Base-by-base conservation (phyloP, 2,888 invertebrate genomes). In the Drosophila sordidapex region DNA sequence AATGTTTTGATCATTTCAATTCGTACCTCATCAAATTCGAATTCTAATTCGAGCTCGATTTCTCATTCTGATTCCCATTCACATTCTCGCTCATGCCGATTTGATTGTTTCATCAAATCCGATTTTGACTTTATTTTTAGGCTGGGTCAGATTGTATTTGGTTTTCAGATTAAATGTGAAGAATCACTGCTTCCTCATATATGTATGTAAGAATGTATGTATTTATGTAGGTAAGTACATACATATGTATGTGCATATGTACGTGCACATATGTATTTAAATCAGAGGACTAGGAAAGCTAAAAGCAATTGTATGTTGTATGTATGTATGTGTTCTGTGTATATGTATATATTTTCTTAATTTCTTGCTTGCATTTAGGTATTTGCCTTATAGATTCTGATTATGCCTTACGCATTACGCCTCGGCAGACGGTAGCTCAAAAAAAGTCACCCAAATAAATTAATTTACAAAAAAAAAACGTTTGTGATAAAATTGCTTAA, bases 201-300 rank as follows among this genome's bases (percentile, higher is more conserved):
- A 60, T 65, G 48, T 70, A 62, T 58, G 58, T 43, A 51, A 59
- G 56, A 56, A 38, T 38, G 46, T 35, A 48, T 57, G 66, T 66
- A 49, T 56, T 56, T 49, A 75, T 70, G 43, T 75, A 71, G 71
- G 67, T 58, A 70, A 61, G 68, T 60, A 70, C 64, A 61, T 67
- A 63, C 49, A 43, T 56, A 52, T 51, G 48, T 43, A 31, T 46
- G 46, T 25, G 52, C 33, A 31, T 63, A 51, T n/a, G 65, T 51
- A 65, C 56, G 52, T 60, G 46, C 27, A 46, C 46, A 54, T 70
- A 62, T 65, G 59, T 72, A 57, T 66, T 62, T 68, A 79, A 88
- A 83, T 82, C 66, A 86, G 74, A 80, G 71, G 59, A 83, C 87
- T 87, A 87, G 87, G 82, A 80, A 87, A 87, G 87, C 89, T 87